Evolutionary conservation across 2,113 vertebrate species (phyloP), one percentile per base, ranked within the genome.

Genomic region (Halichoerus grypus): DNA sequence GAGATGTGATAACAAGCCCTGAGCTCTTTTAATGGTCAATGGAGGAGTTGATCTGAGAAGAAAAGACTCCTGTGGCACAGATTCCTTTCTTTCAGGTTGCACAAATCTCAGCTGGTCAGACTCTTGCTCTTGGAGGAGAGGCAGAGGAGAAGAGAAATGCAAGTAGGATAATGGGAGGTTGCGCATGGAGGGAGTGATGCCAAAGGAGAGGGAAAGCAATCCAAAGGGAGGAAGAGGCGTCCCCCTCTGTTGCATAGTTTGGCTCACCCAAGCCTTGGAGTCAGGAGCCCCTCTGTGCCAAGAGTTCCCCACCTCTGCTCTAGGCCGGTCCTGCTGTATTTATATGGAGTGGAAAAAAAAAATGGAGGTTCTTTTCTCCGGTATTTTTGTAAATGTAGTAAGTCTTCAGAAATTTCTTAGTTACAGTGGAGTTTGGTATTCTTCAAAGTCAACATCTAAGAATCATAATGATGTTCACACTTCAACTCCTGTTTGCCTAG

Each of bases 401-500:
- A 84, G 39, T 67, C 31, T 82, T 87, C 21, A 91, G 80, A 74
- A 61, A 72, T 79, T 26, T 26, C 10, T 96, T 80, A 4, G 33
- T 92, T 18, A 33, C 12, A 9, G 5, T 65, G n/a, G 31, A 65
- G 6, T 53, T 61, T 28, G 1, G 36, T 46, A 24, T 55, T 87
- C 76, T 31, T 19, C 77, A 16, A 63, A 79, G 36, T 79, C 59
- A 79, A 53, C 49, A 3, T 39, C 16, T 10, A 80, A 13, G 24
- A 11, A 53, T 51, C 33, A 11, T 16, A 51, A 65, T 31, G 18
- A 63, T 15, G 18, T 51, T 86, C 42, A 71, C 9, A 67, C 71
- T 88, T 80, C 61, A 84, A 65, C 53, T 91, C 24, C 13, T 15
- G 7, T 76, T 14, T 80, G 33, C 24, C n/a, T 9, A 33, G 16